A percentile compares a stretch with the other conserved stretches of the same genome.
Evolutionary conservation across 2,888 invertebrate genomes (phyloP).

Genomic region (Tenthredo distinguenda): DNA sequence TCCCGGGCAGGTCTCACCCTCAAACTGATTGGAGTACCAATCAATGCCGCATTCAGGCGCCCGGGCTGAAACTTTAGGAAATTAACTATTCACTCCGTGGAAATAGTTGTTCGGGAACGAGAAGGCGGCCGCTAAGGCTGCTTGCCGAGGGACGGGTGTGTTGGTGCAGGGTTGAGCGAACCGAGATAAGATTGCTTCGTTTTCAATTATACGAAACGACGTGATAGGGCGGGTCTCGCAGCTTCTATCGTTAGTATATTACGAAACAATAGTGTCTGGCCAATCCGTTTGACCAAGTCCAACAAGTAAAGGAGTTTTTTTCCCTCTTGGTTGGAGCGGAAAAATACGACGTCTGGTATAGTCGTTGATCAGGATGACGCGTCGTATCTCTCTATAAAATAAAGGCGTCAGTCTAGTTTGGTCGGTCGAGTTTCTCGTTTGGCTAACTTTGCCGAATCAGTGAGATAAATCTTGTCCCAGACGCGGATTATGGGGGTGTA

Average conservation of each 20-base stretch:
- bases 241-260: slow-evolving; percentile 11
- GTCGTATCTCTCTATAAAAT: neutral
- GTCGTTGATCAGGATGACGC: slow-evolving; percentile 26
- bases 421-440: slow-evolving; percentile 13
- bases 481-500: slow-evolving; percentile 39
- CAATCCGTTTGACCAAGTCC: slow-evolving; percentile 13
- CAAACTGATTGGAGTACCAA: slow-evolving; percentile 77
- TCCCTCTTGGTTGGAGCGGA: neutral
- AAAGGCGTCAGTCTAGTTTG: slow-evolving; percentile 2
- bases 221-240: slow-evolving; percentile 24
- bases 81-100: slow-evolving; percentile 76
- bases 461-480: slow-evolving; percentile 43
- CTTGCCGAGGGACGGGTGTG: slow-evolving; percentile 12
- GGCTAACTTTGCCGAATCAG: slow-evolving; percentile 24
- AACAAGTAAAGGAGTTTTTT: slow-evolving; percentile 25
- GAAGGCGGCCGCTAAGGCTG: slow-evolving; percentile 56
- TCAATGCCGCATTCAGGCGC: slow-evolving; percentile 76
- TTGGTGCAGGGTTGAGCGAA: slow-evolving; percentile 57
- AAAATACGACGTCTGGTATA: slow-evolving; percentile 7
- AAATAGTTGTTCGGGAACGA: slow-evolving; percentile 74
- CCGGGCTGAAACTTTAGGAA: slow-evolving; percentile 76
- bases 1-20: slow-evolving; percentile 60
- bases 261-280: slow-evolving; percentile 27
- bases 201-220: slow-evolving; percentile 70
- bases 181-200: slow-evolving; percentile 75